Evolutionary conservation across 2,113 vertebrate species (phyloP).

Genomic region (Cettia cetti): DNA sequence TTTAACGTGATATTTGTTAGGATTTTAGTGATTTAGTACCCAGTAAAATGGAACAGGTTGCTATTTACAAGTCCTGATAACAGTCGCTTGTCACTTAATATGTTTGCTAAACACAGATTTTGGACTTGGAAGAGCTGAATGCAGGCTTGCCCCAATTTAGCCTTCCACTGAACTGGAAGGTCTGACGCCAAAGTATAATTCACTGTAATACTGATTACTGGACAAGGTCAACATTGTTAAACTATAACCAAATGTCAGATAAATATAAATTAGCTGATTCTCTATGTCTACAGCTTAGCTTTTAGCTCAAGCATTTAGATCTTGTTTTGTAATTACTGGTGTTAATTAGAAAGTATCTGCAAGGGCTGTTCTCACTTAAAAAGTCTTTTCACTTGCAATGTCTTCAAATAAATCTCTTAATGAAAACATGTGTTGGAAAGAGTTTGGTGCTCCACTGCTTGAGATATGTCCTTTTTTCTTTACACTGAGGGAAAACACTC

Average conservation of each 20-base stretch:
- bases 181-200: background rate
- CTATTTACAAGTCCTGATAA: background rate
- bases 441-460: background rate
- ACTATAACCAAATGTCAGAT: background rate
- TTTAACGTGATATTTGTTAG: background rate
- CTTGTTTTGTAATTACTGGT: background rate
- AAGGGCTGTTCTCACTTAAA: background rate
- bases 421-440: background rate
- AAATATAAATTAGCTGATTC: background rate
- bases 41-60: background rate
- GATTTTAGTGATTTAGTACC: background rate
- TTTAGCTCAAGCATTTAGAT: background rate
- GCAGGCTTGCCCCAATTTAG: background rate
- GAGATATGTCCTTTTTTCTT: background rate
- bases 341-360: background rate
- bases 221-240: background rate
- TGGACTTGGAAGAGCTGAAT: background rate
- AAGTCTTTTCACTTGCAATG: background rate
- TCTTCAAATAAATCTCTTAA: background rate
- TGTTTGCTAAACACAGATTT: background rate
- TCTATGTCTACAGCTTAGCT: background rate
- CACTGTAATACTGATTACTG: background rate
- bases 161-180: background rate
- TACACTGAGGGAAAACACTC: background rate
- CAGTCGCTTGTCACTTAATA: background rate